Conservation (phyloP, 2,888 invertebrate species). For the Monoplex corrugatus region DNA sequence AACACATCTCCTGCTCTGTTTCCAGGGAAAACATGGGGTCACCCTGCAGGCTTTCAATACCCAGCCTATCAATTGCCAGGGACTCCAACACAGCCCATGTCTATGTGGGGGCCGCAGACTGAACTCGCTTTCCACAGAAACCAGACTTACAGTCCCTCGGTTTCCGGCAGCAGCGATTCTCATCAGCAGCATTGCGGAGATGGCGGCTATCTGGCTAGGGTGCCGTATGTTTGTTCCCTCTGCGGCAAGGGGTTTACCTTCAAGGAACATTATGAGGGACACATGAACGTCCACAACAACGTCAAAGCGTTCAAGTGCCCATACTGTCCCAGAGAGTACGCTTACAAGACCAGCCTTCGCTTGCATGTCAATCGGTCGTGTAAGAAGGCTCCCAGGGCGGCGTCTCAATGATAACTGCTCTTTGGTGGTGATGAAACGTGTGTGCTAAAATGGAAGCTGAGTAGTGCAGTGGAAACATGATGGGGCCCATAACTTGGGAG, state of each 20-base stretch:
- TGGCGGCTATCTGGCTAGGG: neutral
- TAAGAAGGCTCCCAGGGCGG: neutral
- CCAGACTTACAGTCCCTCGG: neutral
- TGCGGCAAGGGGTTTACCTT: slow-evolving; percentile 40
- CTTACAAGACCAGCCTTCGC: slow-evolving; percentile 42
- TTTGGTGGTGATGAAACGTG: neutral
- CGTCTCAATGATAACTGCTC: neutral
- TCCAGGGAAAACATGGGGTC: slow-evolving; percentile 5
- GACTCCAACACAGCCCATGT: neutral
- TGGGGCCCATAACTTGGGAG: too few species aligned
- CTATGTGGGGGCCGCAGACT: neutral
- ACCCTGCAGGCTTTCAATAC: neutral
- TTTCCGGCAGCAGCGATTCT: neutral
- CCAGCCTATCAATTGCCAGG: neutral
- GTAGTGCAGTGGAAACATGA: too few species aligned
- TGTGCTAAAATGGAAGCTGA: too few species aligned
- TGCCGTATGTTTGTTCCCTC: neutral
- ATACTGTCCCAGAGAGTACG: slow-evolving; percentile 39
- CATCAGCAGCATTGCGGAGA: neutral
- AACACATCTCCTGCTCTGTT: slow-evolving; percentile 1
- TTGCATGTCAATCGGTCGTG: slow-evolving; percentile 28
- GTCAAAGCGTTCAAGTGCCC: slow-evolving; percentile 45
- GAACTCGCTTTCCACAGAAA: neutral
- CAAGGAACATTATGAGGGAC: slow-evolving; percentile 45
- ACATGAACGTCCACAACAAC: slow-evolving; percentile 45